These are phyloP conservation scores for Poecilia latipinna DNA, from an alignment of 2,113 vertebrate genomes.

Conservation along the genomic window DNA sequence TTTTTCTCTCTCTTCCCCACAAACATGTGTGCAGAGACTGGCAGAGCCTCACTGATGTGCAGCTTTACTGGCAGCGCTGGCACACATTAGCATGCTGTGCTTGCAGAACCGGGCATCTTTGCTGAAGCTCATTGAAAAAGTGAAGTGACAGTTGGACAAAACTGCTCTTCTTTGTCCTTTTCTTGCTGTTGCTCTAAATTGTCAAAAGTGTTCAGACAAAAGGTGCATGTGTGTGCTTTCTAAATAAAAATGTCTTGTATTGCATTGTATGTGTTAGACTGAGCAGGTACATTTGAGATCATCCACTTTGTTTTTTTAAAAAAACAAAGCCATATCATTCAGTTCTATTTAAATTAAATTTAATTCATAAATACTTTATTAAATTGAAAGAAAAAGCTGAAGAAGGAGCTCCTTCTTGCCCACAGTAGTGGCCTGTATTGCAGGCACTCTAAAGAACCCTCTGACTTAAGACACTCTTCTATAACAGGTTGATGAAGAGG, in stretches of 20 bases:
- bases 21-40: slow-evolving; percentile 13
- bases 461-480: no score
- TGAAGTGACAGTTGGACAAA: slow-evolving; percentile 61
- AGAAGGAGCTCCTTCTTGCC: no score
- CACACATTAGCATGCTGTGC: slow-evolving; percentile 52
- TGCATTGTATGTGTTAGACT: neutral
- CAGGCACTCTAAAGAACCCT: no score
- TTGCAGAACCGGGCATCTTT: slow-evolving; percentile 59
- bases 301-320: neutral
- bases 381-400: no score
- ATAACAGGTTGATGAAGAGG: no score
- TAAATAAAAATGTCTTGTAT: no score
- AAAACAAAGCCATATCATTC: no score
- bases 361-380: no score
- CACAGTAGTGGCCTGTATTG: no score
- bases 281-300: slow-evolving; percentile 42
- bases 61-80: slow-evolving; percentile 59
- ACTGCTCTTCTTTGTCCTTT: slow-evolving; percentile 53
- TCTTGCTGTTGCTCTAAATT: slow-evolving; percentile 34
- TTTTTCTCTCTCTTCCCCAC: slow-evolving; percentile 18
- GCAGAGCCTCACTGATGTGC: slow-evolving; percentile 33
- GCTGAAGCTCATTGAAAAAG: slow-evolving; percentile 20
- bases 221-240: neutral
- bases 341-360: no score
- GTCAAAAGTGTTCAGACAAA: slow-evolving; percentile 22